Percentiles rank a stretch among this genome's conserved stretches.
These are phyloP conservation scores for Anolis apletophallus DNA, from an alignment of 2,797 vertebrate species.

Conservation along the genomic window DNA sequence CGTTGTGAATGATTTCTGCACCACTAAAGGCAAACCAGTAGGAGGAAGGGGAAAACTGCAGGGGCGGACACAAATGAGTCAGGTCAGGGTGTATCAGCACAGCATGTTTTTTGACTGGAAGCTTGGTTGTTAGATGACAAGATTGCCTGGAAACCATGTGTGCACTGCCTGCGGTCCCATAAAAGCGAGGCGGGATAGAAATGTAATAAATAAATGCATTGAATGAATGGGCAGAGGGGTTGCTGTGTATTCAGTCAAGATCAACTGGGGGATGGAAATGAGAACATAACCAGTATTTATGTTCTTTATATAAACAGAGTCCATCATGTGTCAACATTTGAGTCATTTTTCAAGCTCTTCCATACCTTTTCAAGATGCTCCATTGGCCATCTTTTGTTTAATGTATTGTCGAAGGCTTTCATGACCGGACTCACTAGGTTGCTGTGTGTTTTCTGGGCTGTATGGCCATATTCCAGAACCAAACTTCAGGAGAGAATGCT, in stretches of 20 bases:
- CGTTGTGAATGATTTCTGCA: not conserved
- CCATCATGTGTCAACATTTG: too few relatives aligned
- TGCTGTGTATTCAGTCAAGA: not conserved
- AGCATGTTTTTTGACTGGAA: not conserved
- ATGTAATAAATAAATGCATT: not conserved
- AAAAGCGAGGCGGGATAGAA: not conserved
- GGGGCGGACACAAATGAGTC: conserved; percentile 13
- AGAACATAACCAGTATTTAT: not conserved
- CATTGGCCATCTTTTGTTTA: too few relatives aligned
- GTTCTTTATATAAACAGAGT: not conserved
- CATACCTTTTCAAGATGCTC: too few relatives aligned
- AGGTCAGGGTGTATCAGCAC: not conserved
- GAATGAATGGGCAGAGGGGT: not conserved
- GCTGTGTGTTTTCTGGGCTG: too few relatives aligned
- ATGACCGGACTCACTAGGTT: too few relatives aligned
- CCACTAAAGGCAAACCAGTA: not conserved
- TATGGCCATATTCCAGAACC: too few relatives aligned
- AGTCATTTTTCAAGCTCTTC: too few relatives aligned
- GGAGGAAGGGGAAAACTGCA: not conserved
- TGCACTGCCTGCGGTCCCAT: not conserved
- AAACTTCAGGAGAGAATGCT: too few relatives aligned
- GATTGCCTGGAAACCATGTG: not conserved
- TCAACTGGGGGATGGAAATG: not conserved
- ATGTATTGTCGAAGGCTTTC: too few relatives aligned
- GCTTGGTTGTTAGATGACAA: not conserved